Conservation (phyloP, 2,888 invertebrate genomes). For the Orchesella flavescens region DNA sequence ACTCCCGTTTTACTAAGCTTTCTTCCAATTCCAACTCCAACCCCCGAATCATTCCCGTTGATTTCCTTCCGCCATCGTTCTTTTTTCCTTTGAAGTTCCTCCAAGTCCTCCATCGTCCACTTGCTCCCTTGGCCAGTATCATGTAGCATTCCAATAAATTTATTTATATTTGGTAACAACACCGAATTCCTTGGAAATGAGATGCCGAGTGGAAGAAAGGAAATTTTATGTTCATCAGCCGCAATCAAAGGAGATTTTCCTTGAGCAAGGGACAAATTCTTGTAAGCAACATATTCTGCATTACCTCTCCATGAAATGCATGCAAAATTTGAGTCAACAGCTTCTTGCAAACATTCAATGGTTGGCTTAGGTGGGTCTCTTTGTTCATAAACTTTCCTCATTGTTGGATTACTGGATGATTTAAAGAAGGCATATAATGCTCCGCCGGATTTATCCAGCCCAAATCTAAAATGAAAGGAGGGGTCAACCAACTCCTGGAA, state of each 20-base stretch:
- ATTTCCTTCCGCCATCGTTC: not conserved
- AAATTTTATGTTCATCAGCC: constrained; percentile 35
- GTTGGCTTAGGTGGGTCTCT: not conserved
- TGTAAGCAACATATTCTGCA: not conserved
- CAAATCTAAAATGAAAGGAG: constrained; percentile 14
- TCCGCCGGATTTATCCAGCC: constrained; percentile 35
- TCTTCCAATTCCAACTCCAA: too few relatives aligned
- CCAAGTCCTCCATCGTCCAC: constrained; percentile 9
- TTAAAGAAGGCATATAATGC: constrained; percentile 23
- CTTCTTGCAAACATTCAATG: constrained; percentile 14
- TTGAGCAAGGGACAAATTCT: constrained; percentile 16
- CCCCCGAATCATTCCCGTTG: not conserved
- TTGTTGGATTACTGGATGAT: constrained; percentile 26
- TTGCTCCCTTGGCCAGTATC: constrained; percentile 31
- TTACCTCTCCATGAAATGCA: constrained; percentile 36
- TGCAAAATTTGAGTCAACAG: not conserved
- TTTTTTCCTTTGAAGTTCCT: constrained; percentile 8
- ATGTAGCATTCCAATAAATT: constrained; percentile 14
- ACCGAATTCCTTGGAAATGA: constrained; percentile 22
- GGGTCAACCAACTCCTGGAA: constrained; percentile 46
- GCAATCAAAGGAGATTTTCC: constrained; percentile 37
- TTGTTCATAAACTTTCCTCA: constrained; percentile 11
- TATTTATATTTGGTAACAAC: constrained; percentile 21
- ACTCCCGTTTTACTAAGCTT: too few relatives aligned
- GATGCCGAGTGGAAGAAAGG: constrained; percentile 21